Percentiles rank a stretch among this genome's conserved stretches.
These are phyloP conservation scores for Probosciger aterrimus DNA, from an alignment of 2,113 vertebrate genomes.

Conservation along the genomic window DNA sequence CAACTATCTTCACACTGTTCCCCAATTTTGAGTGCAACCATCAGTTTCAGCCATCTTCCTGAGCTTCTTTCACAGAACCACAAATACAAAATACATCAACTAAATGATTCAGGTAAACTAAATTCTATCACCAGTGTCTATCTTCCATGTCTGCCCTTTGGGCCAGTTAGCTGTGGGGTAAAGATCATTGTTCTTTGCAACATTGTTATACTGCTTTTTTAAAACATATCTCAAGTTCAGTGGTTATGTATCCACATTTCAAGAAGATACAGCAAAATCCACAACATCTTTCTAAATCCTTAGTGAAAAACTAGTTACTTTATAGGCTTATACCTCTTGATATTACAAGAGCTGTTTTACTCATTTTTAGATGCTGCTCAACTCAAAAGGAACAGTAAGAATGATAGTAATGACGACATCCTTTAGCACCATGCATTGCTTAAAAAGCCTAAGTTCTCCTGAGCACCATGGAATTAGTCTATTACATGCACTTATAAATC, in stretches of 20 bases:
- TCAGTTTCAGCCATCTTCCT: not conserved
- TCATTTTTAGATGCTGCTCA: not conserved
- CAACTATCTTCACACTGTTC: not conserved
- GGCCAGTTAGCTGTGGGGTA: not conserved
- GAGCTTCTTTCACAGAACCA: not conserved
- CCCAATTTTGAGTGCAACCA: not conserved
- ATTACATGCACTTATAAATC: not conserved
- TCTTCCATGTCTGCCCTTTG: not conserved
- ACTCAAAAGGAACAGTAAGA: constrained; percentile 19
- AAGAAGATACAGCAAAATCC: not conserved
- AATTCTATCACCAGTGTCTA: not conserved
- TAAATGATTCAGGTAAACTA: not conserved
- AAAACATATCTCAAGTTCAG: not conserved
- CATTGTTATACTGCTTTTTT: not conserved
- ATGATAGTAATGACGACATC: not conserved
- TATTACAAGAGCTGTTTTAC: not conserved
- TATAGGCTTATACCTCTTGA: not conserved
- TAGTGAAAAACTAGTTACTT: not conserved
- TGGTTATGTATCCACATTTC: not conserved
- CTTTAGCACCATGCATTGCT: not conserved
- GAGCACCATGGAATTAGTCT: not conserved
- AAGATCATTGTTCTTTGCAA: not conserved
- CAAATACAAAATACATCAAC: not conserved
- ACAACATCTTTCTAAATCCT: not conserved
- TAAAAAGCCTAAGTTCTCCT: not conserved